Evolutionary conservation across 2,888 invertebrate genomes (phyloP).

Genomic region (Drosophila seclusa): DNA sequence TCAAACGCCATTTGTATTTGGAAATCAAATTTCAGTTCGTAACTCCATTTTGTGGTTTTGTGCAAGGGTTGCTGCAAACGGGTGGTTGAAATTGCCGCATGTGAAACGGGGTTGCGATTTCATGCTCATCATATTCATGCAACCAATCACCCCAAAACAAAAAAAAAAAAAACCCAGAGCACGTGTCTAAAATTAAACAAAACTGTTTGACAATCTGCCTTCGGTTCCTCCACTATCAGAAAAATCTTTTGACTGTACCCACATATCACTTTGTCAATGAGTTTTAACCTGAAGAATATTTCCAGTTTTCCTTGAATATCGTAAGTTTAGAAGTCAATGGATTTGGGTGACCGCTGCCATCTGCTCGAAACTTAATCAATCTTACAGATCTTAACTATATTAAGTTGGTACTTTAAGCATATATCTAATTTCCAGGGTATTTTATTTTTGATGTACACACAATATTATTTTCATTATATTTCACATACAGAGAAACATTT

Average conservation of each 20-base stretch:
- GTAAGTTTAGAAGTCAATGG: neutral
- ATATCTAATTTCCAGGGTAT: neutral
- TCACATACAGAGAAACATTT: neutral
- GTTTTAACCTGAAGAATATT: neutral
- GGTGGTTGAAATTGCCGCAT: conserved; percentile 50
- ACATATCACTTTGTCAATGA: neutral
- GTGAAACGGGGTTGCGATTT: conserved; percentile 46
- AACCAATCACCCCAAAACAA: conserved; percentile 35
- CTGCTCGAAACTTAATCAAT: neutral
- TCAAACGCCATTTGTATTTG: conserved; percentile 35
- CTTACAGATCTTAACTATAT: neutral
- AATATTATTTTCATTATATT: neutral
- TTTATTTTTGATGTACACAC: neutral
- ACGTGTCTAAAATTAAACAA: conserved; percentile 73
- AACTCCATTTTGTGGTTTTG: conserved; percentile 49
- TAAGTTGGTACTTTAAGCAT: neutral
- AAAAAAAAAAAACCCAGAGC: conserved; percentile 8
- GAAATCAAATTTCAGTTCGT: conserved; percentile 1
- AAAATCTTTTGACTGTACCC: neutral
- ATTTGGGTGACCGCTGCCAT: neutral
- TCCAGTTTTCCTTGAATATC: neutral
- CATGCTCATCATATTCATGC: conserved; percentile 35
- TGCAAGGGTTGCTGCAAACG: conserved; percentile 45
- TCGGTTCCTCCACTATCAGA: neutral
- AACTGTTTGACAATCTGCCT: conserved; percentile 62